These are phyloP conservation scores for Nomia melanderi DNA, from an alignment of 1,140 invertebrate species.

Conservation along the genomic window DNA sequence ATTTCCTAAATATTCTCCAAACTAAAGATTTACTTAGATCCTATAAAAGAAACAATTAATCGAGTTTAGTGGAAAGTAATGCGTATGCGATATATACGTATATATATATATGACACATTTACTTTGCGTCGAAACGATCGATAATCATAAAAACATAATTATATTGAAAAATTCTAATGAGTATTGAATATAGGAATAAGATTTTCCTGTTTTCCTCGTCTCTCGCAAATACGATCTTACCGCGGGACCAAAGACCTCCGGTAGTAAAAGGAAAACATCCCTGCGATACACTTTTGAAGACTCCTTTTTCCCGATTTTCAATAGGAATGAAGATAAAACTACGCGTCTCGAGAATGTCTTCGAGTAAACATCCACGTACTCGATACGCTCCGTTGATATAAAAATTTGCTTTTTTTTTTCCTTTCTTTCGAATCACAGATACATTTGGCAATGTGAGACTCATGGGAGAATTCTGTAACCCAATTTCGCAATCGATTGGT, in stretches of 20 bases:
- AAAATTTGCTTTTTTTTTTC: not conserved
- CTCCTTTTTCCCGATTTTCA: too few species aligned
- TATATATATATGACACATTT: conserved; percentile 3
- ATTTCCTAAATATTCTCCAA: conserved; percentile 2
- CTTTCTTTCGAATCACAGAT: conserved; percentile 29
- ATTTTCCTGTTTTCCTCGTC: not conserved
- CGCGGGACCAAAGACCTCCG: too few species aligned
- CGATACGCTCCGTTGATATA: not conserved
- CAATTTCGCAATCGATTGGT: conserved; percentile 16
- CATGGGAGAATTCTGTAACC: not conserved
- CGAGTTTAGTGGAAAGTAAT: conserved; percentile 17
- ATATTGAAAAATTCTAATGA: conserved; percentile 16
- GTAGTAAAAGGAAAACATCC: too few species aligned
- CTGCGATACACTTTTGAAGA: too few species aligned
- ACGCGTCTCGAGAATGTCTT: too few species aligned
- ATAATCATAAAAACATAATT: not conserved
- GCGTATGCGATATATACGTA: conserved; percentile 31
- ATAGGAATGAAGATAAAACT: too few species aligned
- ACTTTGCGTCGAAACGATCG: not conserved
- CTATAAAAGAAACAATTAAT: conserved; percentile 4
- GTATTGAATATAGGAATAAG: conserved; percentile 18
- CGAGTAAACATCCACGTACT: not conserved
- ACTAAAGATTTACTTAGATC: conserved; percentile 13
- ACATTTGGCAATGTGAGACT: conserved; percentile 21
- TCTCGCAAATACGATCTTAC: not conserved